Evolutionary conservation across 2,113 vertebrate species (phyloP).

Genomic region (Spheniscus mendiculus): DNA sequence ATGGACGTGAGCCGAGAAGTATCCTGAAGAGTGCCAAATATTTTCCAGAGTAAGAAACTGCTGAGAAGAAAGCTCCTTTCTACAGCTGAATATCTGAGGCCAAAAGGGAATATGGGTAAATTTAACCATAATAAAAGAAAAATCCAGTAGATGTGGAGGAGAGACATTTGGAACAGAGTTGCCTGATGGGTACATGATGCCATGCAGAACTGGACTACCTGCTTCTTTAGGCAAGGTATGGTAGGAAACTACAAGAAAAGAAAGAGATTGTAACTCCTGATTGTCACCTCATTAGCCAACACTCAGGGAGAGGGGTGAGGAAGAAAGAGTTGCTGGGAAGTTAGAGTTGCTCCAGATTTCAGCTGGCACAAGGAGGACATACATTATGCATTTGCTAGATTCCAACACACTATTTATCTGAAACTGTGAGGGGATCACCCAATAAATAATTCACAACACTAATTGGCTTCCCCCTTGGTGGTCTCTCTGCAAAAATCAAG

Average conservation of each 20-base stretch:
- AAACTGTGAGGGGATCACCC: neutral
- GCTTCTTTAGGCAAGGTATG: neutral
- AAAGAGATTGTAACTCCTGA: neutral
- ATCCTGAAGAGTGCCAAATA: neutral
- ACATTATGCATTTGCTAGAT: neutral
- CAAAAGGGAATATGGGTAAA: neutral
- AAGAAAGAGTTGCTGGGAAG: neutral
- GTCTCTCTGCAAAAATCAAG: neutral
- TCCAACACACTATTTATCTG: neutral
- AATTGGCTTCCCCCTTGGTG: neutral
- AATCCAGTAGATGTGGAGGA: neutral
- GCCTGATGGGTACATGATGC: too few species aligned
- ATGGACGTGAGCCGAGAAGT: constrained; percentile 12
- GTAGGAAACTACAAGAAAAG: neutral
- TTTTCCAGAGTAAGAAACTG: constrained; percentile 22
- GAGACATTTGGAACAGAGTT: neutral
- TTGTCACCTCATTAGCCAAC: neutral
- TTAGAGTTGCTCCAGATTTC: neutral
- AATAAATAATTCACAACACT: neutral
- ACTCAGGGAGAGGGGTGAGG: neutral
- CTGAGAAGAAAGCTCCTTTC: neutral
- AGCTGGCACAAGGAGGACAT: neutral
- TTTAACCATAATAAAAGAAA: neutral
- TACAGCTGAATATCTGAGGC: neutral
- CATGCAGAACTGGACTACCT: neutral